These are phyloP conservation scores for Sebastes kiyomatsui DNA, from an alignment of 2,797 vertebrate genomes.

Conservation along the genomic window DNA sequence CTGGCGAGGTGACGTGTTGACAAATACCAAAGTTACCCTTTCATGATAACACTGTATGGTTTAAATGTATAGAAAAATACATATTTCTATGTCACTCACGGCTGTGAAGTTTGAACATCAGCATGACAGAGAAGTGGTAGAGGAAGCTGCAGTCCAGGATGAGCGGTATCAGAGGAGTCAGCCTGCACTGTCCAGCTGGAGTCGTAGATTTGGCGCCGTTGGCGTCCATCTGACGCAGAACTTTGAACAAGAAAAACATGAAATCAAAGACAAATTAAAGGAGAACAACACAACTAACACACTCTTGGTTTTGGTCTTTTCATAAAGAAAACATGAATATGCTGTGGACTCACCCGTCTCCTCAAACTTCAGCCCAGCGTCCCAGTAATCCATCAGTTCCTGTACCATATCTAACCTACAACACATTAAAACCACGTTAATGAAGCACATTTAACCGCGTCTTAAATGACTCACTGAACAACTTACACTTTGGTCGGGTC, in stretches of 20 bases:
- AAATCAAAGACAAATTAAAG: not conserved
- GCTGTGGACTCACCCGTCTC: conserved; percentile 67
- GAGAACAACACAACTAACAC: not conserved
- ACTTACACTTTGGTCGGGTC: conserved; percentile 94
- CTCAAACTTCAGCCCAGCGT: conserved; percentile 75
- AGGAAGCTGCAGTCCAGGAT: conserved; percentile 95
- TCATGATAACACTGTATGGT: not conserved
- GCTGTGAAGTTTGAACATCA: conserved; percentile 97
- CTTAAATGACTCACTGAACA: not conserved
- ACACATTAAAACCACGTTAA: not conserved
- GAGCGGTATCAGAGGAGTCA: conserved; percentile 93
- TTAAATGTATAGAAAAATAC: not conserved
- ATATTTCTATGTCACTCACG: conserved; percentile 82
- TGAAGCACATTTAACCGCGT: not conserved
- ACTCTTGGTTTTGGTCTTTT: not conserved
- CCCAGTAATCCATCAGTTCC: conserved; percentile 71
- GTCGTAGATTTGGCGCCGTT: conserved; percentile 81
- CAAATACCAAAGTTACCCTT: no score
- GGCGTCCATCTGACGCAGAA: conserved; percentile 79
- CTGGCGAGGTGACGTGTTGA: no score
- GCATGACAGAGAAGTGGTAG: conserved; percentile 93
- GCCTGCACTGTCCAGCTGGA: conserved; percentile 90
- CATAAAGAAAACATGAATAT: not conserved
- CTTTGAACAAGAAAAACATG: conserved; percentile 38
- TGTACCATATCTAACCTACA: conserved; percentile 74